Conservation (phyloP, 2,797 vertebrate genomes). For the Acomys russatus region DNA sequence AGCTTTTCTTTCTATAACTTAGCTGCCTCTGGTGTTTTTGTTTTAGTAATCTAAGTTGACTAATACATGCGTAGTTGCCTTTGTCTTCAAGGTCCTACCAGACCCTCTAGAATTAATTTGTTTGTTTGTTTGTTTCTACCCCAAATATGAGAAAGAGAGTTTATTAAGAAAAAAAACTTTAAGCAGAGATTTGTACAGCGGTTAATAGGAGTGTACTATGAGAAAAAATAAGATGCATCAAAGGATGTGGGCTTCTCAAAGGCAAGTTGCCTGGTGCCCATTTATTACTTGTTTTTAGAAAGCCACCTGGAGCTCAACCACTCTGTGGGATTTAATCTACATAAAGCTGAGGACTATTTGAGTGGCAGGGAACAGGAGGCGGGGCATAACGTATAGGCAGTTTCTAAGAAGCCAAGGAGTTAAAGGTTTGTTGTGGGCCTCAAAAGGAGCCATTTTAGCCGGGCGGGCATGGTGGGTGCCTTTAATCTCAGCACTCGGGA, state of each 20-base stretch:
- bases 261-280: neutral
- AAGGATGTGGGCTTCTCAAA: neutral
- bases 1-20: neutral
- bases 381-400: neutral
- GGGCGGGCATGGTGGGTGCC: too few species aligned
- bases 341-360: neutral
- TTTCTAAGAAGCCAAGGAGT: neutral
- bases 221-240: neutral
- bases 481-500: too few species aligned
- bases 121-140: neutral
- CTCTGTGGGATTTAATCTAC: neutral
- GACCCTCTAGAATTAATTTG: neutral
- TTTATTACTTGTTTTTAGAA: neutral
- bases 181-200: neutral
- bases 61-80: neutral
- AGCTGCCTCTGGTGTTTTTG: neutral
- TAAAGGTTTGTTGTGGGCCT: neutral
- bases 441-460: neutral
- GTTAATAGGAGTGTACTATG: neutral
- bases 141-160: neutral
- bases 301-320: neutral
- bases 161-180: neutral
- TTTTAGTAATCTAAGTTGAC: neutral
- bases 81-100: neutral
- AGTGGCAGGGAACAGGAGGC: neutral